Evolutionary conservation across 2,113 vertebrate species (phyloP).

Genomic region (Rhinopithecus roxellana): DNA sequence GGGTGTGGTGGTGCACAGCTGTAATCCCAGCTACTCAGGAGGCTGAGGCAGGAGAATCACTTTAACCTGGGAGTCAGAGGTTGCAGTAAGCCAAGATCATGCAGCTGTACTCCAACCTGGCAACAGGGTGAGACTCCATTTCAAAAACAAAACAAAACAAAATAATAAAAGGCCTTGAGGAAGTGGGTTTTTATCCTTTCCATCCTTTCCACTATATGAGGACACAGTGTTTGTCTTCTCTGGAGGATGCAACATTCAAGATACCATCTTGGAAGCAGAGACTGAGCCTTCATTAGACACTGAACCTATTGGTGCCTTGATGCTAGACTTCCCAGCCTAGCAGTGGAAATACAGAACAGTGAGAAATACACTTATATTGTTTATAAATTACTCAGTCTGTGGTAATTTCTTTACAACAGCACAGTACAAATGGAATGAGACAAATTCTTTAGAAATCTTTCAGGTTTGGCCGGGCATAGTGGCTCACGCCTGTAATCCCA

Average conservation of each 20-base stretch:
- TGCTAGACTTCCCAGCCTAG: background rate
- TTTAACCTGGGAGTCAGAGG: no score
- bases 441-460: background rate
- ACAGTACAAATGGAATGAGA: background rate
- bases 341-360: background rate
- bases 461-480: background rate
- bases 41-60: no score
- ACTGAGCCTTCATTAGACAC: background rate
- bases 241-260: background rate
- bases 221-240: background rate
- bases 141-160: no score
- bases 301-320: background rate
- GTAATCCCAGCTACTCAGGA: no score
- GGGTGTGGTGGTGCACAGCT: no score
- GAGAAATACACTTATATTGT: background rate
- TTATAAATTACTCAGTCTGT: background rate
- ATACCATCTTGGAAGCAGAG: background rate
- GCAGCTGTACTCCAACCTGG: no score
- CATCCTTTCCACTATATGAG: background rate
- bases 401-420: background rate
- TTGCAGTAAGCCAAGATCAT: no score
- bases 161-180: no score
- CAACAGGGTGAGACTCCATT: no score
- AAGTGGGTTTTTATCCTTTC: background rate
- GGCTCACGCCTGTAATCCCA: no score